Conservation (phyloP, 2,113 vertebrate species). For the Morphnarchus princeps region DNA sequence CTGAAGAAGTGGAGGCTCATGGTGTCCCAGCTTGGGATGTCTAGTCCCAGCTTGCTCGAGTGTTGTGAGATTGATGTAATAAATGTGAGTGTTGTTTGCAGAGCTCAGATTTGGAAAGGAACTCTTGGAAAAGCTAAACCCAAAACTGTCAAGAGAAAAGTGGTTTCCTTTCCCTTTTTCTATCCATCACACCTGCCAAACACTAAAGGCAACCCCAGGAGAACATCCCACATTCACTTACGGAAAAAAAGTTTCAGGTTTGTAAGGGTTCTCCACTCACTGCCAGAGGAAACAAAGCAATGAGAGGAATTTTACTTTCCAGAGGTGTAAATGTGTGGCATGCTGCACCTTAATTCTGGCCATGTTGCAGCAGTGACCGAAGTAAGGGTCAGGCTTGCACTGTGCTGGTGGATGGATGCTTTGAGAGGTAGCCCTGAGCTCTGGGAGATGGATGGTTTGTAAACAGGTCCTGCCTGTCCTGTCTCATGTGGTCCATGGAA, state of each 20-base stretch:
- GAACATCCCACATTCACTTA: background rate
- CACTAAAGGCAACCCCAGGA: background rate
- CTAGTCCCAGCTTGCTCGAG: background rate
- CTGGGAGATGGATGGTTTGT: background rate
- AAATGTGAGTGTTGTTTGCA: background rate
- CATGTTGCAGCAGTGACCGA: fast-evolving
- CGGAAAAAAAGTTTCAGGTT: background rate
- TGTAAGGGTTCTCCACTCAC: background rate
- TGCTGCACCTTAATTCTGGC: background rate
- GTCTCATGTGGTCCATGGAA: background rate
- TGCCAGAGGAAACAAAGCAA: background rate
- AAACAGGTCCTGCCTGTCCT: background rate
- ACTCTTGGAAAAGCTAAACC: background rate
- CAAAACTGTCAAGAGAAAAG: background rate
- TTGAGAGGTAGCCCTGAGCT: background rate
- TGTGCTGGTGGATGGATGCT: background rate
- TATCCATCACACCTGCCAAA: background rate
- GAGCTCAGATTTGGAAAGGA: background rate
- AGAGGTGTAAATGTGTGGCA: background rate
- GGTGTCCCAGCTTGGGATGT: background rate
- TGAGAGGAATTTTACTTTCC: background rate
- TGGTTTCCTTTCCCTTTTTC: background rate
- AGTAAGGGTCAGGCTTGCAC: background rate
- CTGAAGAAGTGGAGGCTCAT: background rate
- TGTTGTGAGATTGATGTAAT: conserved; percentile 27